These are phyloP conservation scores for Xiphophorus couchianus DNA, from an alignment of 2,113 vertebrate genomes.

Conservation along the genomic window DNA sequence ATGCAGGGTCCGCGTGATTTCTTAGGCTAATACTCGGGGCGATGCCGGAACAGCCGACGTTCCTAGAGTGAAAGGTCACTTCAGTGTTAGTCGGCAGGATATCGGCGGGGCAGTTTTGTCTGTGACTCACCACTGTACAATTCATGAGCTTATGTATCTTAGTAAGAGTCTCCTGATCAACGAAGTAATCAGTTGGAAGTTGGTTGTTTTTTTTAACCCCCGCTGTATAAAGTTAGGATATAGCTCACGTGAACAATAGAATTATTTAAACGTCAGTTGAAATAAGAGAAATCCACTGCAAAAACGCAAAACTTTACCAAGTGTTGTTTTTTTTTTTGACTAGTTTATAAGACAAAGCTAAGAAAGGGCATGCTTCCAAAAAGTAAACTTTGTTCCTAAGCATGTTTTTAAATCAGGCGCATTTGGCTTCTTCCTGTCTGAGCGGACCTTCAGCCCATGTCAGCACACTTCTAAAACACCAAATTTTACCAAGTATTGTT, in stretches of 20 bases:
- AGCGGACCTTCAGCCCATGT: no score
- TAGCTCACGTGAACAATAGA: not conserved
- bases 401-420: no score
- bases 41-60: constrained; percentile 69
- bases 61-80: constrained; percentile 73
- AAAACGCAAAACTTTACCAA: no score
- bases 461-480: no score
- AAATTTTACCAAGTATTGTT: no score
- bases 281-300: not conserved
- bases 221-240: not conserved
- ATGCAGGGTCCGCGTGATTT: constrained; percentile 81
- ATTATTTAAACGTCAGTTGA: not conserved
- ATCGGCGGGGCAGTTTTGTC: constrained; percentile 58
- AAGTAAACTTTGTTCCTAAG: no score
- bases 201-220: no score
- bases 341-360: no score
- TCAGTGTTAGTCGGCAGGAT: constrained; percentile 68
- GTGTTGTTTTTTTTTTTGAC: no score
- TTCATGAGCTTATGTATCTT: not conserved
- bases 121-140: constrained; percentile 28
- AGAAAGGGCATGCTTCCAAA: no score
- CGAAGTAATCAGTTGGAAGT: not conserved
- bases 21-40: constrained; percentile 81
- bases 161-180: not conserved
- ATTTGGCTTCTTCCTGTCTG: no score